Percentiles rank a stretch among this genome's conserved stretches.
Conservation (phyloP, 2,888 invertebrate genomes). For the Digitonthophagus gazella region DNA sequence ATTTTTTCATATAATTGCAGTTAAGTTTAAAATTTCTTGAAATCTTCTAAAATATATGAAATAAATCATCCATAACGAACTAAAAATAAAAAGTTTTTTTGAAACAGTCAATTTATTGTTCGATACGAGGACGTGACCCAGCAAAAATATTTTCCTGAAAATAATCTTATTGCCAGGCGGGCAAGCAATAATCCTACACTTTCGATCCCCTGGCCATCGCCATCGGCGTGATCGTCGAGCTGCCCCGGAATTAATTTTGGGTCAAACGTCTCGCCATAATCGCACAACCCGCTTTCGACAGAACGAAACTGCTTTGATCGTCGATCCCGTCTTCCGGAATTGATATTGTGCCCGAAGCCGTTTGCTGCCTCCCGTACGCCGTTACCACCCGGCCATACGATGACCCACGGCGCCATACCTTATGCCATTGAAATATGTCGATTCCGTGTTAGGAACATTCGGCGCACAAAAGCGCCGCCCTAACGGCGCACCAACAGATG, state of each 20-base stretch:
- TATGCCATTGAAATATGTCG: background rate
- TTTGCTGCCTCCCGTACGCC: background rate
- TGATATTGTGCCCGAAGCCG: background rate
- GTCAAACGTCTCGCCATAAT: background rate
- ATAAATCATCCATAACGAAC: too few species aligned
- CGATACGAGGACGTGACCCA: background rate
- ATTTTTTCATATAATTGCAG: too few species aligned
- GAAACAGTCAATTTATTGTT: background rate
- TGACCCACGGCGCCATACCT: background rate
- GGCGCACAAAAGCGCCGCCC: background rate
- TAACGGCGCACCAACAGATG: background rate
- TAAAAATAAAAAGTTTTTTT: background rate
- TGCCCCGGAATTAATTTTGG: background rate
- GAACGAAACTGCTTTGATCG: background rate
- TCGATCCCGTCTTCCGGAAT: background rate
- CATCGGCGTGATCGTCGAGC: background rate
- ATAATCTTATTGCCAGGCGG: background rate
- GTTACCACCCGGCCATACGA: background rate
- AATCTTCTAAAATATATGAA: too few species aligned
- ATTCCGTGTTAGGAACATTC: background rate
- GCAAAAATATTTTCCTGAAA: background rate
- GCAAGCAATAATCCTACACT: background rate
- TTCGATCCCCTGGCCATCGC: background rate
- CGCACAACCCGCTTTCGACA: background rate
- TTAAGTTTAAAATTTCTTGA: too few species aligned